Evolutionary conservation across 2,888 invertebrate genomes (phyloP).

Genomic region (Diogma glabrata): DNA sequence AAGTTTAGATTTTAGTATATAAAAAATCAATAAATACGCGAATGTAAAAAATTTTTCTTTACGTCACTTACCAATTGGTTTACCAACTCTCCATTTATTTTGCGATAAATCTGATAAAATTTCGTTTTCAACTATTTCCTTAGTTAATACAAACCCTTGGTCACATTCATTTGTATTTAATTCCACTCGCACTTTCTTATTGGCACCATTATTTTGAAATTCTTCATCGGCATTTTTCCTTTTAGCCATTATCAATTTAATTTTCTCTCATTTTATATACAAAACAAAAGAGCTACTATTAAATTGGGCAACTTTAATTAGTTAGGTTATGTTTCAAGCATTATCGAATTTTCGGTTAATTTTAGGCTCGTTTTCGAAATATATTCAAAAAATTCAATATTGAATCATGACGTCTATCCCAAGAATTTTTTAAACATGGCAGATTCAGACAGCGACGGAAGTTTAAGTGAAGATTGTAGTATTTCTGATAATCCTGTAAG

Average conservation of each 20-base stretch:
- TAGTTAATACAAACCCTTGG: slow-evolving; percentile 40
- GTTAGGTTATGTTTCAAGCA: slow-evolving; percentile 1
- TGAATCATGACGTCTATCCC: neutral
- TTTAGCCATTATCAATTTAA: slow-evolving; percentile 5
- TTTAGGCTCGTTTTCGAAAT: neutral
- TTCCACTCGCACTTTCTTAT: neutral
- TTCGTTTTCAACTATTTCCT: slow-evolving; percentile 49
- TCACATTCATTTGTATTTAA: neutral
- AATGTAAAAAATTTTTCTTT: slow-evolving; percentile 4
- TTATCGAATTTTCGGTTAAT: slow-evolving; percentile 4
- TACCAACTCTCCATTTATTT: slow-evolving; percentile 79
- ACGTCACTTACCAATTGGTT: slow-evolving; percentile 57
- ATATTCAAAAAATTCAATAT: neutral
- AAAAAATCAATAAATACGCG: too few species aligned
- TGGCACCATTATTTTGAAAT: neutral
- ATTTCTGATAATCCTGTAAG: slow-evolving; percentile 11
- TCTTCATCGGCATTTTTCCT: slow-evolving; percentile 9
- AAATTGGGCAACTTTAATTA: slow-evolving; percentile 1
- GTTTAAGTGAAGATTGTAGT: slow-evolving; percentile 8
- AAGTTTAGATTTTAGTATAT: slow-evolving; percentile 12
- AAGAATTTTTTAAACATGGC: slow-evolving; percentile 1
- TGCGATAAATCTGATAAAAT: slow-evolving; percentile 67
- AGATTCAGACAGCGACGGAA: slow-evolving; percentile 1
- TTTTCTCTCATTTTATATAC: slow-evolving; percentile 6
- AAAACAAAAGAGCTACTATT: slow-evolving; percentile 6